Percentiles rank a stretch among this genome's conserved stretches.
phyloP scores from a whole-genome alignment of 2,113 vertebrate genomes.

The Cochlearius cochlearius region DNA sequence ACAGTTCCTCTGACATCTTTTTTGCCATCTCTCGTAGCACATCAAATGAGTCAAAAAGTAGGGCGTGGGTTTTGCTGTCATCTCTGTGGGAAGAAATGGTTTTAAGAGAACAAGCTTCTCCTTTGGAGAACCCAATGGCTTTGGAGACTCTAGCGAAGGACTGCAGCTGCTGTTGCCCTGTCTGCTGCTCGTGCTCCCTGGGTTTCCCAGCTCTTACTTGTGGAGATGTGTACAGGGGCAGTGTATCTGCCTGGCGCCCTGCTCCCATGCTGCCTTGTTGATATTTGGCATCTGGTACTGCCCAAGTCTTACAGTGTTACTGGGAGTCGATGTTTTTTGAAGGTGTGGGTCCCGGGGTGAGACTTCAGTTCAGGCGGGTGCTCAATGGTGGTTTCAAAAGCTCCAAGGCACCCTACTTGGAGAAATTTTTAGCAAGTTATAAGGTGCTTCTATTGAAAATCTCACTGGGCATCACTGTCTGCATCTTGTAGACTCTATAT shows the following conservation, averaged over 20 bases:
- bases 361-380: background rate
- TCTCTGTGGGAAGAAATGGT: background rate
- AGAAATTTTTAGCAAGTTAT: background rate
- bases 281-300: background rate
- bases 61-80: background rate
- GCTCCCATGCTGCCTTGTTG: background rate
- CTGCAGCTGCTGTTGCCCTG: rapidly evolving
- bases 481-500: background rate
- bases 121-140: background rate
- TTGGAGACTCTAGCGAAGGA: background rate
- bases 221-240: background rate
- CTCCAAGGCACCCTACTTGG: background rate
- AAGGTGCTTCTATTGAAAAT: background rate
- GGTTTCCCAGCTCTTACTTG: background rate
- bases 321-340: background rate
- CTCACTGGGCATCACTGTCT: background rate
- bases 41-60: background rate
- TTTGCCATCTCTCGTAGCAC: background rate
- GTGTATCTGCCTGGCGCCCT: background rate
- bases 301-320: background rate
- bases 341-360: background rate
- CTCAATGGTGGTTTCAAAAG: background rate
- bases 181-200: background rate
- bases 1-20: background rate
- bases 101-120: background rate